Evolutionary conservation across 1,140 invertebrate species (phyloP), one percentile per base, ranked within the genome.

Genomic region (Drosophila serrata): DNA sequence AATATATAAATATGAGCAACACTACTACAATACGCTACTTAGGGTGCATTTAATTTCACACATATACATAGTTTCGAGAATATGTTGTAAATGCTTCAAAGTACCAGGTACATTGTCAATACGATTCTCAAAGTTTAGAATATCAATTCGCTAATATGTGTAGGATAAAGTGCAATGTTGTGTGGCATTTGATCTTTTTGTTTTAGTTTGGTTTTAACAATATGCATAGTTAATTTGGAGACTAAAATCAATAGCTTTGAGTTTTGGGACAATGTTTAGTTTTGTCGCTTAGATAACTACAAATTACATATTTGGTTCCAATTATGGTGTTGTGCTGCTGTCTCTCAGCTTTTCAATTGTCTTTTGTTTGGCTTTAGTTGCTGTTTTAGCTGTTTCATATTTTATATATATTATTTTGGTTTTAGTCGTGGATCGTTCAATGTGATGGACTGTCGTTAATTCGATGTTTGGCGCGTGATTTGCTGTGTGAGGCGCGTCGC

Each of bases 401-500:
- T 13, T 24, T 3, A 24, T 24, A 24, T 24, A 13, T 33, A 19
- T 55, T 65, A 33, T 60, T 63, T 63, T 65, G 40, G 19, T n/a
- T 68, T 64, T 62, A 67, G 51, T 49, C 69, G 61, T 78, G 73
- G 60, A 74, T 43, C 62, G 65, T 85, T 81, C 74, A 92, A 91
- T 92, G 91, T 77, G 91, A 90, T 91, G 92, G 92, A 76, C 92
- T 93, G 68, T 93, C 92, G 72, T 78, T 91, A 67, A 92, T 64
- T 87, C 92, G 92, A 91, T 93, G 92, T 77, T 92, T 93, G 65
- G 75, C 85, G 65, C 92, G 92, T 90, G 92, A 85, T 90, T 93
- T 93, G 79, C 91, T 92, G 81, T 91, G 91, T 81, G 92, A 93
- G 73, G 92, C 92, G 70, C 92, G 92, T 33, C 92, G 87, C 63